phyloP scores from a whole-genome alignment of 92 coral and sea anemone genomes.

The Porites cylindrica region DNA sequence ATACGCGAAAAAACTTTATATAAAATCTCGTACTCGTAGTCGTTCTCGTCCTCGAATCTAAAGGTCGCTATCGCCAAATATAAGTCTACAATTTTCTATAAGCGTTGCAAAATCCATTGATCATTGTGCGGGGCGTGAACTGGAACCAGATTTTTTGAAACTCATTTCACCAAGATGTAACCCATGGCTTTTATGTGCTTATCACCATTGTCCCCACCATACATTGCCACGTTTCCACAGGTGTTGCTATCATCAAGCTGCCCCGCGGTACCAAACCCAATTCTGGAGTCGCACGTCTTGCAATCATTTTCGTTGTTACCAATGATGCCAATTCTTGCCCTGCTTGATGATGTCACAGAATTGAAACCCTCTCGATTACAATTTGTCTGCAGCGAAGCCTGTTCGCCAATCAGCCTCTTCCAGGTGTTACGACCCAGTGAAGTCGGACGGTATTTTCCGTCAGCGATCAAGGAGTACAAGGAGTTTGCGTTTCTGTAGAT shows the following conservation, averaged over 20 bases:
- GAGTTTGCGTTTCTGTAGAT: too few relatives aligned
- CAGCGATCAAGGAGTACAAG: too few relatives aligned
- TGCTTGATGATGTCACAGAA: neutral
- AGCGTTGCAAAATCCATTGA: too few relatives aligned
- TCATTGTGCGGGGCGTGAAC: too few relatives aligned
- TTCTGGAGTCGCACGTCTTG: neutral
- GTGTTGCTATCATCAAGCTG: conserved; percentile 26
- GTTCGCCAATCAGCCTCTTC: neutral
- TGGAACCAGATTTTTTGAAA: neutral
- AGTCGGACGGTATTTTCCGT: too few relatives aligned
- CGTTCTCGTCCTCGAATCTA: too few relatives aligned
- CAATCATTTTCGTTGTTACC: neutral
- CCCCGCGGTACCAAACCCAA: conserved; percentile 46
- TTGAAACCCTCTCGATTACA: conserved; percentile 2
- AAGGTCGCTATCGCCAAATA: too few relatives aligned
- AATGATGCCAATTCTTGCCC: conserved; percentile 4
- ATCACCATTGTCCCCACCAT: conserved; percentile 12
- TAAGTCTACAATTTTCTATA: too few relatives aligned
- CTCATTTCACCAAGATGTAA: conserved; percentile 24
- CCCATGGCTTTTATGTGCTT: conserved; percentile 43
- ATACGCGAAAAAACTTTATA: too few relatives aligned
- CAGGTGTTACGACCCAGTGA: too few relatives aligned
- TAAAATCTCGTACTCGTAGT: too few relatives aligned
- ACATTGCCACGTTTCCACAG: conserved; percentile 28
- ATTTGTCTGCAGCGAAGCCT: neutral